A percentile compares a stretch with the other conserved stretches of the same genome.
These are phyloP conservation scores for Drosophila erecta DNA, from an alignment of 1,140 invertebrate species.

Conservation along the genomic window DNA sequence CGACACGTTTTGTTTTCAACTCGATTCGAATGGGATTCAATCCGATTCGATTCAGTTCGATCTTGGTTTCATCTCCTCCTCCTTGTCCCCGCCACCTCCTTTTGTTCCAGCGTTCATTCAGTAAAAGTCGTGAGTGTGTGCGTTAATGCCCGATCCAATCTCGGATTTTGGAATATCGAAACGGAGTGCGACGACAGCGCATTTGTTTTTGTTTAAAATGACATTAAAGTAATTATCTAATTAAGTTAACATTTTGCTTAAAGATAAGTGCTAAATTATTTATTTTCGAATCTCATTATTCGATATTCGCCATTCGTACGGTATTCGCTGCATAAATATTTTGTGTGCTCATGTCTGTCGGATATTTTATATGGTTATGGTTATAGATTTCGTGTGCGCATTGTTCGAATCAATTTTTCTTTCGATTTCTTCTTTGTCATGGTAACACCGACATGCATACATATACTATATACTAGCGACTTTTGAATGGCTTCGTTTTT, in stretches of 20 bases:
- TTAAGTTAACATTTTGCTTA: constrained; percentile 83
- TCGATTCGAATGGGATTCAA: constrained; percentile 35
- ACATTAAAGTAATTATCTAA: constrained; percentile 84
- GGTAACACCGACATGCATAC: constrained; percentile 6
- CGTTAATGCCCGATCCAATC: constrained; percentile 42
- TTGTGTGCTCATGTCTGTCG: constrained; percentile 39
- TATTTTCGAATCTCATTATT: constrained; percentile 69
- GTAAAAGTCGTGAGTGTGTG: constrained; percentile 36
- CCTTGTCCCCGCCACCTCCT: no score
- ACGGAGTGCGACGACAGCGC: constrained; percentile 62
- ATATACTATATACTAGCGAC: constrained; percentile 4
- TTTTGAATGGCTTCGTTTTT: constrained; percentile 25
- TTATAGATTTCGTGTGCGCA: constrained; percentile 47
- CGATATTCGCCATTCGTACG: constrained; percentile 37
- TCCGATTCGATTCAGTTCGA: constrained; percentile 58
- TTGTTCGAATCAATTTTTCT: constrained; percentile 52
- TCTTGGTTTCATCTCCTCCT: constrained; percentile 15
- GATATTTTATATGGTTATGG: constrained; percentile 40
- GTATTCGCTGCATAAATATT: constrained; percentile 23
- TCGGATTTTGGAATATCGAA: constrained; percentile 22
- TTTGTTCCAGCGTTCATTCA: constrained; percentile 49
- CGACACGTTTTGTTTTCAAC: constrained; percentile 58
- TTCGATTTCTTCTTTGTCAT: constrained; percentile 37
- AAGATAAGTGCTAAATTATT: constrained; percentile 83
- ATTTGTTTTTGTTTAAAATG: constrained; percentile 79